A percentile compares a stretch with the other conserved stretches of the same genome.
Conservation (phyloP, 2,888 invertebrate species). For the Barypeithes pellucidus region DNA sequence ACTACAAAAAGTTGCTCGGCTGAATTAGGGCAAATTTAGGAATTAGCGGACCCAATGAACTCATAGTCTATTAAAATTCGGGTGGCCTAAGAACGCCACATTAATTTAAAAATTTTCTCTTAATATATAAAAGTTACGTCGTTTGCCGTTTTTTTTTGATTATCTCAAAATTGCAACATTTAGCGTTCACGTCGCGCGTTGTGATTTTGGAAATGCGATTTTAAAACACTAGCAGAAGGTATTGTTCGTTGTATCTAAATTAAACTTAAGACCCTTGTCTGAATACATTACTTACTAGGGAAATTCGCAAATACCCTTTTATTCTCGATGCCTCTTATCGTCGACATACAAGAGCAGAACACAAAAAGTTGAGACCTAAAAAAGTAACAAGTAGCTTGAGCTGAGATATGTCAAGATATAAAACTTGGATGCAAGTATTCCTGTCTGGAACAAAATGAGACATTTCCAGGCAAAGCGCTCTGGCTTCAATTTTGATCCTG, state of each 20-base stretch:
- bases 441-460: slow-evolving; percentile 66
- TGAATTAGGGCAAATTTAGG: too few relatives aligned
- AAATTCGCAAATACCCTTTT: slow-evolving; percentile 21
- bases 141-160: too few relatives aligned
- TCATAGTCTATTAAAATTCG: too few relatives aligned
- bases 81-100: too few relatives aligned
- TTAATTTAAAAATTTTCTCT: too few relatives aligned
- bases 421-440: slow-evolving; percentile 66
- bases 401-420: slow-evolving; percentile 63
- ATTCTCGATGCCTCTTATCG: slow-evolving; percentile 42
- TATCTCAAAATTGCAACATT: too few relatives aligned
- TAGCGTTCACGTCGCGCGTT: too few relatives aligned
- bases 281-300: neutral
- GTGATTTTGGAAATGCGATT: too few relatives aligned
- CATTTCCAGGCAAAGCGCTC: slow-evolving; percentile 67
- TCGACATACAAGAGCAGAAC: slow-evolving; percentile 46
- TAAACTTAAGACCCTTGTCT: neutral
- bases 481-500: slow-evolving; percentile 63
- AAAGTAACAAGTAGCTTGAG: slow-evolving; percentile 57
- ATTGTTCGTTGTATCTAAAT: neutral
- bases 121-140: too few relatives aligned
- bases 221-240: too few relatives aligned
- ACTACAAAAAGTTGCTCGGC: too few relatives aligned
- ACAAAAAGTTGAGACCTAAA: slow-evolving; percentile 57
- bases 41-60: too few relatives aligned